Evolutionary conservation across 2,113 vertebrate species (phyloP).

Genomic region (Diadophis punctatus): DNA sequence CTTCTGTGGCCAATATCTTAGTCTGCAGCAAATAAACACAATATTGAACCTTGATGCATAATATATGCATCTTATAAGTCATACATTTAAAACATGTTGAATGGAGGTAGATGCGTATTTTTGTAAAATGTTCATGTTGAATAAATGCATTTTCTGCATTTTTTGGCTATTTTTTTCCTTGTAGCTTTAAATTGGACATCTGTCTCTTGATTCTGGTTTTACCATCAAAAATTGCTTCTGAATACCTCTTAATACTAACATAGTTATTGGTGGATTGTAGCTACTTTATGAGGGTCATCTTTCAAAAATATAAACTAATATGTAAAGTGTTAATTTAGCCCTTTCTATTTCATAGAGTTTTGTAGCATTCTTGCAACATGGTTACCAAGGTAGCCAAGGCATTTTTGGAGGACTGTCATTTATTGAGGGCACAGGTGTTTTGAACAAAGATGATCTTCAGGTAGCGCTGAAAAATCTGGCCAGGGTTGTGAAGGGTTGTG

Average conservation of each 20-base stretch:
- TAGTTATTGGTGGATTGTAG: background rate
- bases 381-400: background rate
- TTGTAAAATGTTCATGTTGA: background rate
- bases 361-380: background rate
- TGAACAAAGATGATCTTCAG: background rate
- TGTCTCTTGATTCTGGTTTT: background rate
- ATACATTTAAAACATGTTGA: background rate
- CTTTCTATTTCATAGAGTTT: background rate
- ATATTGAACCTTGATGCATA: background rate
- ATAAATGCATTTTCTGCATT: background rate
- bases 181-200: background rate
- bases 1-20: background rate
- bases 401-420: background rate
- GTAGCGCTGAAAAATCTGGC: background rate
- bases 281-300: too few relatives aligned
- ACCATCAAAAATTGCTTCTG: background rate
- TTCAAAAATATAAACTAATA: background rate
- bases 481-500: background rate
- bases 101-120: background rate
- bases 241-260: background rate
- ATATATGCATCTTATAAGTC: background rate
- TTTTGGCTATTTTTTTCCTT: background rate
- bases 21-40: background rate
- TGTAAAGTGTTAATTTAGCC: background rate
- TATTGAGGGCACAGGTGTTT: background rate